phyloP scores from a whole-genome alignment of 2,888 invertebrate genomes.

The Sipha maydis region DNA sequence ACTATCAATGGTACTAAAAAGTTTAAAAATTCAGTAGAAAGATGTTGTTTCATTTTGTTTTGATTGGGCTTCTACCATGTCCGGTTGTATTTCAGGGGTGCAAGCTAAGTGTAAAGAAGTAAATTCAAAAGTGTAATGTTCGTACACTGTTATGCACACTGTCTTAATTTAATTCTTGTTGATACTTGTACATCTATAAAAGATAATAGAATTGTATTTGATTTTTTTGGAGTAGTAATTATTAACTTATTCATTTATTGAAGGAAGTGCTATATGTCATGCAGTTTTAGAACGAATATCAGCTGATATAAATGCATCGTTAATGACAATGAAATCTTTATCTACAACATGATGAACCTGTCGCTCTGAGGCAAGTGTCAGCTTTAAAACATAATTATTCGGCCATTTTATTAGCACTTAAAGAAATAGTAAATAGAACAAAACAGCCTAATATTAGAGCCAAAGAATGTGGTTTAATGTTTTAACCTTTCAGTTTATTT shows the following conservation, averaged over 20 bases:
- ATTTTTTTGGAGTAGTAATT: neutral
- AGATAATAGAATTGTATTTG: no score
- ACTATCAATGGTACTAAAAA: neutral
- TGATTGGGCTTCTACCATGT: conserved; percentile 61
- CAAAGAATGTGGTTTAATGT: neutral
- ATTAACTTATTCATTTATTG: conserved; percentile 23
- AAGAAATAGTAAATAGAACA: conserved; percentile 7
- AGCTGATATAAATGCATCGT: neutral
- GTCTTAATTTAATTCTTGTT: no score
- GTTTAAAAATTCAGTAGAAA: conserved; percentile 40
- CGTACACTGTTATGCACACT: no score
- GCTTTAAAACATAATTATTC: conserved; percentile 10
- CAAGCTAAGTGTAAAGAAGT: no score
- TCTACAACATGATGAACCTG: conserved; percentile 14
- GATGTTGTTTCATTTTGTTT: conserved; percentile 57
- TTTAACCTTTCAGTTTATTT: conserved; percentile 12
- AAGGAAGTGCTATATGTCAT: conserved; percentile 12
- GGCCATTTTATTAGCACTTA: conserved; percentile 7
- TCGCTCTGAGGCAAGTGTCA: conserved; percentile 24
- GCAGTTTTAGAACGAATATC: conserved; percentile 14
- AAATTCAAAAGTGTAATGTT: no score
- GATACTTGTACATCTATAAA: no score
- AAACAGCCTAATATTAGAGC: conserved; percentile 4
- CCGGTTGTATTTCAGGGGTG: conserved; percentile 56
- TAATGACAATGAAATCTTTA: conserved; percentile 21